A percentile compares a stretch with the other conserved stretches of the same genome.
phyloP scores from a whole-genome alignment of 1,140 invertebrate genomes.

The Papilio xuthus region DNA sequence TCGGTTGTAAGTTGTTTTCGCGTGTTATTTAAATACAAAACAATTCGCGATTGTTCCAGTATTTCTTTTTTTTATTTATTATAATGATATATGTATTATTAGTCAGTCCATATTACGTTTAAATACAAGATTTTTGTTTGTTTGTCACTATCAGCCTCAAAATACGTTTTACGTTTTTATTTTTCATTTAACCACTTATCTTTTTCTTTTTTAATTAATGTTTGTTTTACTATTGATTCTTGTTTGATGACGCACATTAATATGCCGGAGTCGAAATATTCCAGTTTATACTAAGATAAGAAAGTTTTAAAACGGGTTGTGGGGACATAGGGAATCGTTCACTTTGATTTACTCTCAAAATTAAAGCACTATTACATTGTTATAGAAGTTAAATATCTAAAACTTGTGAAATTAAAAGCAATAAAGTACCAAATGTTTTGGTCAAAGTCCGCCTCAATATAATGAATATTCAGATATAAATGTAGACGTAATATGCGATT shows the following conservation, averaged over 20 bases:
- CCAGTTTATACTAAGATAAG: conserved; percentile 52
- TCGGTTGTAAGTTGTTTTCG: background rate
- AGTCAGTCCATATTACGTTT: background rate
- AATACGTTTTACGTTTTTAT: background rate
- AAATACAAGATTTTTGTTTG: background rate
- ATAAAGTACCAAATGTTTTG: background rate
- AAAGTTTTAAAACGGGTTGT: conserved; percentile 51
- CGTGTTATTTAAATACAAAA: background rate
- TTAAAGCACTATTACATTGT: background rate
- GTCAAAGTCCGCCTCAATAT: conserved; percentile 2
- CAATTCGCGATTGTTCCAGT: background rate
- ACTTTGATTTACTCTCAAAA: conserved; percentile 26
- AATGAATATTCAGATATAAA: conserved; percentile 29
- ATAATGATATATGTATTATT: background rate
- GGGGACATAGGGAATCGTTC: conserved; percentile 50
- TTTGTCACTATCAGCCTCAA: background rate
- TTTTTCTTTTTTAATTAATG: conserved; percentile 34
- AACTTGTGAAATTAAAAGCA: background rate
- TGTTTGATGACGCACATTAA: background rate
- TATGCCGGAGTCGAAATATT: conserved; percentile 51
- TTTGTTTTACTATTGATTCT: conserved; percentile 2
- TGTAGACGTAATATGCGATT: background rate
- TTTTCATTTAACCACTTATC: background rate
- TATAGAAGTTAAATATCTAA: conserved; percentile 22
- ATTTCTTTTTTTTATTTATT: conserved; percentile 2